These are phyloP conservation scores for Cercopithecus mona DNA, from an alignment of 2,113 vertebrate genomes.

Conservation along the genomic window DNA sequence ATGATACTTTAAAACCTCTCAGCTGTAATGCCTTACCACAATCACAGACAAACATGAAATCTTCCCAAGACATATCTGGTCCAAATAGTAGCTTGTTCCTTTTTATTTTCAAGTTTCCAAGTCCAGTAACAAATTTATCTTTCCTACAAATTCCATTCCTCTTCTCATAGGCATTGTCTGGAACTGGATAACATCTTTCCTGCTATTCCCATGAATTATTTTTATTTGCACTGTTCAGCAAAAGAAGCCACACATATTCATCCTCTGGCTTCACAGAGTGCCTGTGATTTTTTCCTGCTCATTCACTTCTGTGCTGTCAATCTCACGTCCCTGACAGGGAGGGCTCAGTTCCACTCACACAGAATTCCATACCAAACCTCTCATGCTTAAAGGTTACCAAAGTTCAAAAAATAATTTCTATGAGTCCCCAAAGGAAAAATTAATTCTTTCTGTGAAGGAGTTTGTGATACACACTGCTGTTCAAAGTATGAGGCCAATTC, in stretches of 20 bases:
- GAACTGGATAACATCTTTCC: neutral
- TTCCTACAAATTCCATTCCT: neutral
- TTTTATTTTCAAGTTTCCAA: conserved; percentile 29
- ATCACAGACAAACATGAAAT: neutral
- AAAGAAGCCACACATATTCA: neutral
- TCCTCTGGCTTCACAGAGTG: neutral
- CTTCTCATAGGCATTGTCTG: neutral
- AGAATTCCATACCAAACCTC: neutral
- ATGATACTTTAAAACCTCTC: neutral
- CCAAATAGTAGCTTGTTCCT: neutral
- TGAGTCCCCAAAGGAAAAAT: neutral
- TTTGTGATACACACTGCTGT: neutral
- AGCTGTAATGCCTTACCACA: neutral
- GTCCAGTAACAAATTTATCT: neutral
- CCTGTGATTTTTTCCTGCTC: neutral
- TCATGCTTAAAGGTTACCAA: neutral
- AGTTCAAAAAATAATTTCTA: neutral
- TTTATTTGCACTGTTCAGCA: neutral
- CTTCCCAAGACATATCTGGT: neutral
- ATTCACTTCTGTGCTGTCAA: neutral
- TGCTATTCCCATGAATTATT: neutral
- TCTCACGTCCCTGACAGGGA: neutral
- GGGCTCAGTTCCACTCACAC: neutral
- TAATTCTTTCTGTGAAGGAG: neutral
- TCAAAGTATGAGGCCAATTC: neutral